A percentile compares a stretch with the other conserved stretches of the same genome.
Conservation (phyloP, 1,140 invertebrate species). For the Heterodera carotae region DNA sequence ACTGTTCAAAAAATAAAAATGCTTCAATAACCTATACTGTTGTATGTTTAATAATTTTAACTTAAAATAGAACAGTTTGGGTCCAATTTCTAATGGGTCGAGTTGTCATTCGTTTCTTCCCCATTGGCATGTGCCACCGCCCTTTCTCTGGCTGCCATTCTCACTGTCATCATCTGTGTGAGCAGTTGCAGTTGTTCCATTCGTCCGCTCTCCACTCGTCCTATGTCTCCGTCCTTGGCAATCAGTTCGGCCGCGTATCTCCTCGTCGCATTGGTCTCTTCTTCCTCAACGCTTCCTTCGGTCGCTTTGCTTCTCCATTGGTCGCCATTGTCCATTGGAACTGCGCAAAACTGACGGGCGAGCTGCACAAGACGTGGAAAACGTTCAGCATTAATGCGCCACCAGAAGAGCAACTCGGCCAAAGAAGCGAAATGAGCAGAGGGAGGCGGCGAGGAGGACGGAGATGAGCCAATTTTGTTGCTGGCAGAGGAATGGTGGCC, state of each 20-base stretch:
- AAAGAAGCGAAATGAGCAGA: slow-evolving; percentile 2
- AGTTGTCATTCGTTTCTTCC: slow-evolving; percentile 4
- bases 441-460: neutral
- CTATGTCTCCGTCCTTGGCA: slow-evolving; percentile 5
- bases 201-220: neutral
- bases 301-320: neutral
- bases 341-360: slow-evolving; percentile 26
- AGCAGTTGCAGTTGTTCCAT: neutral
- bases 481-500: neutral
- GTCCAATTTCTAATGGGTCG: slow-evolving; percentile 5
- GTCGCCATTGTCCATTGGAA: slow-evolving; percentile 9
- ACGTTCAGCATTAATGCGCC: slow-evolving; percentile 22
- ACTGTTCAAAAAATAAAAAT: too few species aligned
- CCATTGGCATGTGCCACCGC: neutral
- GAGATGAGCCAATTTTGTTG: neutral
- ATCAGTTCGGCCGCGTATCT: slow-evolving; percentile 21
- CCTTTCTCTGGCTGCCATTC: slow-evolving; percentile 15
- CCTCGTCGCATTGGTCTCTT: neutral
- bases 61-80: too few species aligned
- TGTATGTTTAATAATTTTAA: too few species aligned
- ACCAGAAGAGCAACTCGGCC: slow-evolving; percentile 26
- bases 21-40: too few species aligned
- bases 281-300: neutral
- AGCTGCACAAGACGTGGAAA: slow-evolving; percentile 27
- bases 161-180: slow-evolving; percentile 20